phyloP scores from a whole-genome alignment of 2,888 invertebrate genomes.

The Drosophila bunnanda region DNA sequence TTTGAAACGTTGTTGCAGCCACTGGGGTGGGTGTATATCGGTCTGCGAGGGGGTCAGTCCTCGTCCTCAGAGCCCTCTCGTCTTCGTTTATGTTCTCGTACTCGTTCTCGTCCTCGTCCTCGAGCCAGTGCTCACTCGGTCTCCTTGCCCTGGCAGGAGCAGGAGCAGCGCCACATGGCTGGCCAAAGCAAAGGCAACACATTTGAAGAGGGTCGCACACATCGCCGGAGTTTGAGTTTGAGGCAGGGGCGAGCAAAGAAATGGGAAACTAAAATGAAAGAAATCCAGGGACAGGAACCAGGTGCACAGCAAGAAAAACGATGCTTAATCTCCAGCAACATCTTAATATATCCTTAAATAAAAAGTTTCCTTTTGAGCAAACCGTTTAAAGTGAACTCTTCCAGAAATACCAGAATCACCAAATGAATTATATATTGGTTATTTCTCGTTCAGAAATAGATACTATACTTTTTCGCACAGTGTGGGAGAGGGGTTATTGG shows the following conservation, averaged over 20 bases:
- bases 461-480: slow-evolving; percentile 3
- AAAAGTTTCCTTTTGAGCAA: neutral
- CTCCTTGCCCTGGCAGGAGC: slow-evolving; percentile 46
- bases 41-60: slow-evolving; percentile 44
- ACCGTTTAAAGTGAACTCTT: neutral
- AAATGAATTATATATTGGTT: neutral
- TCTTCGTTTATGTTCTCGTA: slow-evolving; percentile 50
- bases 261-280: slow-evolving; percentile 81
- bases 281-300: slow-evolving; percentile 60
- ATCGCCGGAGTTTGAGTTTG: slow-evolving; percentile 31
- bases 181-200: slow-evolving; percentile 67
- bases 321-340: no score
- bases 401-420: neutral
- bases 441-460: neutral
- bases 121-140: slow-evolving; percentile 57
- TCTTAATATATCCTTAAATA: neutral
- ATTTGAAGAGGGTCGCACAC: slow-evolving; percentile 77
- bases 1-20: slow-evolving; percentile 59
- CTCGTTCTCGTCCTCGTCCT: slow-evolving; percentile 39
- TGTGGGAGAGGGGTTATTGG: slow-evolving; percentile 31
- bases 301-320: slow-evolving; percentile 1
- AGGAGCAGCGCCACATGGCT: slow-evolving; percentile 73
- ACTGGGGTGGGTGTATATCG: slow-evolving; percentile 37
- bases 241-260: slow-evolving; percentile 59
- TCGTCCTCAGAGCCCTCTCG: slow-evolving; percentile 42